These are phyloP conservation scores for Lophius americanus DNA, from an alignment of 2,797 vertebrate species.

Conservation along the genomic window DNA sequence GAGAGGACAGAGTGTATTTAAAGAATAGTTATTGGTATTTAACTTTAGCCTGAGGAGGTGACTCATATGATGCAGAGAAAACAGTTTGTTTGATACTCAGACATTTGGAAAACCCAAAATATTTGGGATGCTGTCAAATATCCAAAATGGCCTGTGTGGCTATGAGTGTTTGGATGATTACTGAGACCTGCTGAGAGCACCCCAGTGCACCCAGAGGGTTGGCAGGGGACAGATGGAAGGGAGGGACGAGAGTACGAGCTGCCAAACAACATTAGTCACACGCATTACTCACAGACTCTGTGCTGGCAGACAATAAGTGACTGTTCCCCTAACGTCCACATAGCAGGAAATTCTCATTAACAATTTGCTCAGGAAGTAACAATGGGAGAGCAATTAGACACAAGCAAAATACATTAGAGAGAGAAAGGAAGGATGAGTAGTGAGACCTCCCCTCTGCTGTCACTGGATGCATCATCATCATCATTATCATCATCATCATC, in stretches of 20 bases:
- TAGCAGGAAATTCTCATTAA: conserved; percentile 79
- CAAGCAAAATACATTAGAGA: conserved; percentile 50
- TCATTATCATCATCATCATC: conserved; percentile 10
- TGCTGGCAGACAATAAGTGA: conserved; percentile 79
- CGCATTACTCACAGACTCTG: conserved; percentile 82
- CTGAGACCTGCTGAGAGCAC: conserved; percentile 77
- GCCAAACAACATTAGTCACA: conserved; percentile 85
- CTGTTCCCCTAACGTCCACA: conserved; percentile 73
- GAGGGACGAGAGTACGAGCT: conserved; percentile 75
- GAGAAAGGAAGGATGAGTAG: conserved; percentile 34
- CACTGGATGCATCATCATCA: conserved; percentile 34
- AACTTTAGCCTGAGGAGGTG: conserved; percentile 41
- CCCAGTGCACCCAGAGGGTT: conserved; percentile 78
- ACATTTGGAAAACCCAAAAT: conserved; percentile 47
- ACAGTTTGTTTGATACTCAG: conserved; percentile 19
- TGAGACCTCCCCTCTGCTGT: conserved; percentile 42
- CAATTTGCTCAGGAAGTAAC: conserved; percentile 72
- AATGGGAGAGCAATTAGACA: conserved; percentile 70
- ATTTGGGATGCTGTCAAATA: conserved; percentile 44
- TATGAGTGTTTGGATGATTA: conserved; percentile 62
- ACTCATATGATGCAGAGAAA: conserved; percentile 33
- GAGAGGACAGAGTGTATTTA: too few relatives aligned
- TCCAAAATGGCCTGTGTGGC: conserved; percentile 26
- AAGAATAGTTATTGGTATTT: not conserved
- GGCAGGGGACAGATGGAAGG: conserved; percentile 82